Conservation (phyloP, 1,140 invertebrate species). For the Callitettix versicolor region DNA sequence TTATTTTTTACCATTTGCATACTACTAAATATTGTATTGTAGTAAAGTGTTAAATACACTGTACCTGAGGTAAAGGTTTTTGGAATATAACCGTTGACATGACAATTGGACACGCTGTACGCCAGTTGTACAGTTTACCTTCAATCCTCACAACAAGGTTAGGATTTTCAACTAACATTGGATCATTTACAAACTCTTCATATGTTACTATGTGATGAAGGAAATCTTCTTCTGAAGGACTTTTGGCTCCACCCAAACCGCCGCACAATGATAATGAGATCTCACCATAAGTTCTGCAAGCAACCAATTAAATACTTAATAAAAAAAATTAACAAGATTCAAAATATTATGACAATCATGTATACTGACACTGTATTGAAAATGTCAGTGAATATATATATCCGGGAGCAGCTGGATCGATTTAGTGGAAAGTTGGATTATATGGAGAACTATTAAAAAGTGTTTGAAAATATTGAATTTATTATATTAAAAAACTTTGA, state of each 20-base stretch:
- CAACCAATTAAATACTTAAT: neutral
- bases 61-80: slow-evolving; percentile 59
- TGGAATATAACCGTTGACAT: slow-evolving; percentile 75
- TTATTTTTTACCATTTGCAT: too few relatives aligned
- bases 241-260: slow-evolving; percentile 47
- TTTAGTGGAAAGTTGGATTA: too few relatives aligned
- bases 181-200: slow-evolving; percentile 74
- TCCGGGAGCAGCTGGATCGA: too few relatives aligned
- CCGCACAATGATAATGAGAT: slow-evolving; percentile 72
- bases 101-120: slow-evolving; percentile 74
- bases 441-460: too few relatives aligned
- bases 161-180: slow-evolving; percentile 66
- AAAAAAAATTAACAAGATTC: too few relatives aligned
- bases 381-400: too few relatives aligned
- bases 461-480: too few relatives aligned
- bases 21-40: too few relatives aligned
- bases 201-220: slow-evolving; percentile 63
- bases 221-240: slow-evolving; percentile 56
- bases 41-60: too few relatives aligned
- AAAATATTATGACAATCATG: too few relatives aligned
- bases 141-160: slow-evolving; percentile 80
- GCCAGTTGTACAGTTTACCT: slow-evolving; percentile 82
- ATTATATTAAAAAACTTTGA: too few relatives aligned
- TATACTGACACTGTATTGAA: too few relatives aligned
- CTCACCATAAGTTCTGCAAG: slow-evolving; percentile 41